Evolutionary conservation across 2,113 vertebrate genomes (phyloP).

Genomic region (Xiphophorus hellerii): DNA sequence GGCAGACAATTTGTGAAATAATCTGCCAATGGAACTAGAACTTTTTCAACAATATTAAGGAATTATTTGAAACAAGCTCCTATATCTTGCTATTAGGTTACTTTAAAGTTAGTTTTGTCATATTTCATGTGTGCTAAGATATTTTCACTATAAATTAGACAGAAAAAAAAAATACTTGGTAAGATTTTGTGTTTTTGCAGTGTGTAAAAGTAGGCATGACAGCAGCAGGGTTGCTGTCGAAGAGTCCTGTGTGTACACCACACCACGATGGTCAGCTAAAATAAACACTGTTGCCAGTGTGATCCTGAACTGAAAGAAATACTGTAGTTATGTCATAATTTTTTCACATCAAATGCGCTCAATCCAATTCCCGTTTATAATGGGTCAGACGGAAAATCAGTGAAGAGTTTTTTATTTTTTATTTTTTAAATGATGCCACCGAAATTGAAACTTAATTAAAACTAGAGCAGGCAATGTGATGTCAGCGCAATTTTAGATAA

Average conservation of each 20-base stretch:
- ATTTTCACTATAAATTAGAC: no score
- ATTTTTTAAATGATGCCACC: background rate
- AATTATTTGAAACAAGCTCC: no score
- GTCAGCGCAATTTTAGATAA: slow-evolving; percentile 55
- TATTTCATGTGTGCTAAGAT: no score
- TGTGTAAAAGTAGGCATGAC: slow-evolving; percentile 53
- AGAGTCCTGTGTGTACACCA: slow-evolving; percentile 26
- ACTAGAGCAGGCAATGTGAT: slow-evolving; percentile 39
- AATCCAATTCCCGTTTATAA: slow-evolving; percentile 12
- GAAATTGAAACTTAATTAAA: slow-evolving; percentile 48
- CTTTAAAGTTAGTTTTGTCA: no score
- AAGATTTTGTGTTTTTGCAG: no score
- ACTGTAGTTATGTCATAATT: slow-evolving; percentile 25
- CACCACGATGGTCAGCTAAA: slow-evolving; percentile 23
- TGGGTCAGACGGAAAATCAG: slow-evolving; percentile 28
- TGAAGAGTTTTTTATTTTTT: background rate
- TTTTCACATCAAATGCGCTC: slow-evolving; percentile 9
- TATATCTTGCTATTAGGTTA: no score
- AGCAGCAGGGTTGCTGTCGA: slow-evolving; percentile 57
- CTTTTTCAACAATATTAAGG: no score
- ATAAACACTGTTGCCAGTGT: slow-evolving; percentile 12
- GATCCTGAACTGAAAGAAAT: slow-evolving; percentile 21
- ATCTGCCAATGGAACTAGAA: no score
- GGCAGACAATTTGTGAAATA: no score
- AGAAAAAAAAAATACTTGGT: no score